Evolutionary conservation across 1,140 invertebrate genomes (phyloP), one percentile per base, ranked within the genome.

Genomic region (Dinoponera quadriceps): DNA sequence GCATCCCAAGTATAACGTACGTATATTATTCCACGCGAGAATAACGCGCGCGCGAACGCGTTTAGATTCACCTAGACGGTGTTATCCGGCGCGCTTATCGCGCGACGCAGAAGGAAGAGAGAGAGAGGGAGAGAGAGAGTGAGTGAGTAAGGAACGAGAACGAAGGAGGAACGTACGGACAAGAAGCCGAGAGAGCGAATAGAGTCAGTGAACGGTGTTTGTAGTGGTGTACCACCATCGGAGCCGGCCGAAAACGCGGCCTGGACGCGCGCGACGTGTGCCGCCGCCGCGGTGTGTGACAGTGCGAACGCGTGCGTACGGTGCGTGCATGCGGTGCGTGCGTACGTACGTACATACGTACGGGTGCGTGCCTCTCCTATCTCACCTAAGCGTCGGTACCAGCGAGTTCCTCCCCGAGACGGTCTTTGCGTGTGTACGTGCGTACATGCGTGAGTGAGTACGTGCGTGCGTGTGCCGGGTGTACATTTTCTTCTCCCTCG

Each of bases 1-100:
- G 93, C 92, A 93, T 93, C 92, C 92, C 91, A 93, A 93, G 91
- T 93, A 90, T 91, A 93, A 92, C 92, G 92, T 90, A 85, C 85
- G 90, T 90, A 63, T 72, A 72, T 65, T 78, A 88, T 87, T 82
- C 83, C 38, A 44, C 38, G 82, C 86, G 87, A 65, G 83, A 60
- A 85, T 63, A 44, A 75, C 71, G 71, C 48, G 72, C 78, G 63
- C 63, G 27, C 59, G 80, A 44, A 44, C 38, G 1, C 38, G 38
- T 44, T 44, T 11, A 0, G 38, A 44, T 88, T 75, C 83, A 87
- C 89, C 85, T 86, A 89, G 85, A 87, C 82, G 87, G 65, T 63
- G 84, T 72, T 44, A 74, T 88, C 87, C 68, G 84, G 85, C 60
- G 77, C 72, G 63, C 44, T 73, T 44, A 72, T 81, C 74, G 55